A percentile compares a stretch with the other conserved stretches of the same genome.
Evolutionary conservation across 1,140 invertebrate species (phyloP).

Genomic region (Neotoxoptera formosana): DNA sequence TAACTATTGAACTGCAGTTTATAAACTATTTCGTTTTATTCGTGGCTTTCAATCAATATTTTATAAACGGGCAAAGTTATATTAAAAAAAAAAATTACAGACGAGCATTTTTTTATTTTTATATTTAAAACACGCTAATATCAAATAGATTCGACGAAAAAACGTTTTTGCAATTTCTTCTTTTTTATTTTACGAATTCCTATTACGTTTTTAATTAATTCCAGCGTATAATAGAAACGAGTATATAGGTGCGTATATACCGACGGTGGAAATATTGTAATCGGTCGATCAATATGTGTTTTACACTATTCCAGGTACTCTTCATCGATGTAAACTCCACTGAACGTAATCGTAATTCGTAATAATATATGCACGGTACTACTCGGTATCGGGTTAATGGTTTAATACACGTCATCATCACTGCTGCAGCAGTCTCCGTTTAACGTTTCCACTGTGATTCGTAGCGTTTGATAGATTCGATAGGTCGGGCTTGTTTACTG

Average conservation of each 20-base stretch:
- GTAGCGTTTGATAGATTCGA: too few relatives aligned
- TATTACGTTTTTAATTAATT: conserved; percentile 19
- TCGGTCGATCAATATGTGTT: neutral
- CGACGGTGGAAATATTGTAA: neutral
- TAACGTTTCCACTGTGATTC: too few relatives aligned
- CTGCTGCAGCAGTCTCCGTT: too few relatives aligned
- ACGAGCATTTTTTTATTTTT: neutral
- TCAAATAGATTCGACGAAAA: neutral
- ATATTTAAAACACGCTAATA: neutral
- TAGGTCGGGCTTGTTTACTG: too few relatives aligned
- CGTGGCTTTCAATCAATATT: neutral
- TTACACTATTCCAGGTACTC: neutral
- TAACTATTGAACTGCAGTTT: neutral
- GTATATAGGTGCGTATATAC: neutral
- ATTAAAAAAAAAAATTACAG: neutral
- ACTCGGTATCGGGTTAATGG: neutral
- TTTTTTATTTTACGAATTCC: neutral
- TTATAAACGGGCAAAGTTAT: neutral
- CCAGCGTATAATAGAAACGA: fast-evolving
- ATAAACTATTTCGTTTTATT: neutral
- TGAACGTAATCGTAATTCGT: neutral
- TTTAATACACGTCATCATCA: neutral
- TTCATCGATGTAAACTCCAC: neutral
- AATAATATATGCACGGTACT: neutral
- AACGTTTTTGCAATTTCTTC: neutral